phyloP scores from a whole-genome alignment of 1,140 invertebrate species.

The Paraescarpia echinospica region DNA sequence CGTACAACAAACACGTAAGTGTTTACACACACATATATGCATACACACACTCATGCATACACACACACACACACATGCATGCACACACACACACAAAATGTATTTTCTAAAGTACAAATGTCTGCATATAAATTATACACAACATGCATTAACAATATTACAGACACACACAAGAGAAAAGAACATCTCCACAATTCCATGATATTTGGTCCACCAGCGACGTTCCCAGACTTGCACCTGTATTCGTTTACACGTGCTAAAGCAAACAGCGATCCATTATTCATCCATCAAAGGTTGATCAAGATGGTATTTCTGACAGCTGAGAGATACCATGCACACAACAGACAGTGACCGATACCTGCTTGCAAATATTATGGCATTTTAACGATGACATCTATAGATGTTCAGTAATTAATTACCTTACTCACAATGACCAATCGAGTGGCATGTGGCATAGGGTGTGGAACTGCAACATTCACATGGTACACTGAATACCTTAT shows the following conservation, averaged over 20 bases:
- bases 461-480: not conserved
- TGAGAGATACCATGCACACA: not conserved
- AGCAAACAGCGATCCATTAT: not conserved
- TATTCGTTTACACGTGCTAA: not conserved
- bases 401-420: not conserved
- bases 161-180: too few relatives aligned
- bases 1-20: too few relatives aligned
- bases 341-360: too few relatives aligned
- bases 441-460: not conserved
- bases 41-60: too few relatives aligned
- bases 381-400: not conserved
- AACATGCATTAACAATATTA: too few relatives aligned
- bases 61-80: too few relatives aligned
- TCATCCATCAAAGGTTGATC: not conserved
- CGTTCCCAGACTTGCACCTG: not conserved
- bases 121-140: too few relatives aligned
- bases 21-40: too few relatives aligned
- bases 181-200: too few relatives aligned
- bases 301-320: not conserved
- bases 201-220: too few relatives aligned
- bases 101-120: too few relatives aligned
- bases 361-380: not conserved
- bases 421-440: not conserved
- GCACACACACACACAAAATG: too few relatives aligned
- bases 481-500: not conserved